These are phyloP conservation scores for Lagorchestes hirsutus DNA, from an alignment of 2,797 vertebrate genomes.

Conservation along the genomic window DNA sequence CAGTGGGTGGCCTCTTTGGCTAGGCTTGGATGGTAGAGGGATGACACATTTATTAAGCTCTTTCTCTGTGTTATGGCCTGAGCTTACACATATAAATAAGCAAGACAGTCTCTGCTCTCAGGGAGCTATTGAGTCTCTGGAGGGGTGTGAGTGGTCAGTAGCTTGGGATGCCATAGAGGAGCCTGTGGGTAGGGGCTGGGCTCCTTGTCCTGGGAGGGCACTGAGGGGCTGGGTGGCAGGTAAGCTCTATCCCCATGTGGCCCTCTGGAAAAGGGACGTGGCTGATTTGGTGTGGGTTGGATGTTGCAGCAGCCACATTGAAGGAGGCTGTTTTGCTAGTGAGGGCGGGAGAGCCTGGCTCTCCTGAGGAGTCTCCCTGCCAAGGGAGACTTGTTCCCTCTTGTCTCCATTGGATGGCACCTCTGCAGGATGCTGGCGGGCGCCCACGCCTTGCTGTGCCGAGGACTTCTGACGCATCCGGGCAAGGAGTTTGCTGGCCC, in stretches of 20 bases:
- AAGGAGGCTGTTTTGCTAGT: neutral
- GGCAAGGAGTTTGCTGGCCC: neutral
- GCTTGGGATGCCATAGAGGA: neutral
- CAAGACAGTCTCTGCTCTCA: neutral
- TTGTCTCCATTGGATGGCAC: conserved; percentile 5
- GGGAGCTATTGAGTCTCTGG: neutral
- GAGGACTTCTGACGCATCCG: neutral
- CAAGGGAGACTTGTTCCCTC: neutral
- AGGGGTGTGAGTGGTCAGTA: neutral
- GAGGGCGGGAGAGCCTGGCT: neutral
- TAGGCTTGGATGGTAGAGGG: neutral
- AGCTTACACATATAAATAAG: neutral
- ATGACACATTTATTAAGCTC: neutral
- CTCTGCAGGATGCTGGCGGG: conserved; percentile 8
- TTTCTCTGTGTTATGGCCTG: neutral
- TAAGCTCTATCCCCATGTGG: no score
- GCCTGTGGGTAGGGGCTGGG: neutral
- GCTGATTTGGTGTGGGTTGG: neutral
- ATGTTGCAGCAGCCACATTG: neutral
- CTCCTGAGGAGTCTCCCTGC: neutral
- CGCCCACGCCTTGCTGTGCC: neutral
- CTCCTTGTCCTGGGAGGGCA: no score
- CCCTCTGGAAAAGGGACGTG: neutral
- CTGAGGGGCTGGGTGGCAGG: no score
- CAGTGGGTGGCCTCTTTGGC: neutral